A percentile compares a stretch with the other conserved stretches of the same genome.
These are phyloP conservation scores for Trissonchulus sp. DNA, from an alignment of 2,888 invertebrate species.

Conservation along the genomic window DNA sequence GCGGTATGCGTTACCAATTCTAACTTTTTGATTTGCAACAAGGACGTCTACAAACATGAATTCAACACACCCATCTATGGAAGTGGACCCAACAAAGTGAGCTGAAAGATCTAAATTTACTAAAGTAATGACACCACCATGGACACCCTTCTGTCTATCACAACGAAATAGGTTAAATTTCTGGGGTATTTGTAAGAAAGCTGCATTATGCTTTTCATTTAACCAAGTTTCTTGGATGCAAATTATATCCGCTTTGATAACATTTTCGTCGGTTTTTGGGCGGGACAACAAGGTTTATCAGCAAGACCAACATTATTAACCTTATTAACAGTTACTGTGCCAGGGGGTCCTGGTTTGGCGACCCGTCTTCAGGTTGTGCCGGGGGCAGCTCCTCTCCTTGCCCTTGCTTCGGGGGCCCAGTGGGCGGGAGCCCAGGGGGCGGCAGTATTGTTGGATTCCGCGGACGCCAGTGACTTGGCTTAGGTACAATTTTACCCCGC, in stretches of 20 bases:
- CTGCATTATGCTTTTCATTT: neutral
- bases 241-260: neutral
- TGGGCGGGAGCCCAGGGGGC: no score
- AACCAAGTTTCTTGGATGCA: neutral
- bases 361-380: no score
- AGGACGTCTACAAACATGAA: neutral
- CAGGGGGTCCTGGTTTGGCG: no score
- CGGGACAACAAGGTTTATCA: no score
- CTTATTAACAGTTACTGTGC: no score
- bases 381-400: no score
- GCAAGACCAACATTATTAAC: no score
- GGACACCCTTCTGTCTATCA: neutral
- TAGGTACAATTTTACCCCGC: no score
- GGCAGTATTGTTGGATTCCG: no score
- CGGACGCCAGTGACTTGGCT: no score
- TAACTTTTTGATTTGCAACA: no score
- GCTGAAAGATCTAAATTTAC: neutral
- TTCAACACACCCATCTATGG: neutral
- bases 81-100: neutral
- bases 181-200: neutral
- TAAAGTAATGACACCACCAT: neutral
- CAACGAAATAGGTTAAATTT: neutral
- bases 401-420: no score
- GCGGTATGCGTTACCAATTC: neutral
- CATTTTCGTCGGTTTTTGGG: neutral